Evolutionary conservation across 2,888 invertebrate species (phyloP).

Genomic region (Hedya salicella): DNA sequence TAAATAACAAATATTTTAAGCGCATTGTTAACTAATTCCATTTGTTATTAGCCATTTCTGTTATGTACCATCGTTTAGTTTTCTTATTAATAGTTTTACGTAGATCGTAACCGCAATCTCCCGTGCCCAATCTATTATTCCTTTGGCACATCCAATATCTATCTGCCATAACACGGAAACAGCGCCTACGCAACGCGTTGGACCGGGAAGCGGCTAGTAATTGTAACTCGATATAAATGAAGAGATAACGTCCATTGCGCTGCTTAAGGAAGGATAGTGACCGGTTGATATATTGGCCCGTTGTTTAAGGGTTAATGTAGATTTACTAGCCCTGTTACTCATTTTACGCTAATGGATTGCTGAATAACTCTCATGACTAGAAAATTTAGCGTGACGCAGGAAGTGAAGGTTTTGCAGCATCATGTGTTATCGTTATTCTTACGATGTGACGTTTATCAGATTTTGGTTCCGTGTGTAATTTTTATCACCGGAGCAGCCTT

Average conservation of each 20-base stretch:
- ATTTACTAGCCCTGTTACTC: slow-evolving; percentile 37
- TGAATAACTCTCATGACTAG: slow-evolving; percentile 31
- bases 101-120: slow-evolving; percentile 47
- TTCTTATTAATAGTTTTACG: not conserved
- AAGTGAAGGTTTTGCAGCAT: slow-evolving; percentile 23
- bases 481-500: not conserved
- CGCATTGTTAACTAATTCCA: not conserved
- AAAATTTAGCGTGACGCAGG: slow-evolving; percentile 29
- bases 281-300: slow-evolving; percentile 57
- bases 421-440: slow-evolving; percentile 6
- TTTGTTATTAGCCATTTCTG: not conserved
- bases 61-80: no score
- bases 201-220: slow-evolving; percentile 70
- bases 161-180: slow-evolving; percentile 61
- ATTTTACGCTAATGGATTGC: slow-evolving; percentile 34
- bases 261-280: slow-evolving; percentile 72
- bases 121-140: slow-evolving; percentile 56
- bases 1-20: not conserved
- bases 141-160: slow-evolving; percentile 61
- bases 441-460: slow-evolving; percentile 16
- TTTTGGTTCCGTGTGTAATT: not conserved
- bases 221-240: slow-evolving; percentile 76
- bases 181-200: slow-evolving; percentile 62
- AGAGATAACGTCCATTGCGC: slow-evolving; percentile 75
- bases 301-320: slow-evolving; percentile 43